Conservation (phyloP, 2,113 vertebrate species). For the Notechis scutatus region DNA sequence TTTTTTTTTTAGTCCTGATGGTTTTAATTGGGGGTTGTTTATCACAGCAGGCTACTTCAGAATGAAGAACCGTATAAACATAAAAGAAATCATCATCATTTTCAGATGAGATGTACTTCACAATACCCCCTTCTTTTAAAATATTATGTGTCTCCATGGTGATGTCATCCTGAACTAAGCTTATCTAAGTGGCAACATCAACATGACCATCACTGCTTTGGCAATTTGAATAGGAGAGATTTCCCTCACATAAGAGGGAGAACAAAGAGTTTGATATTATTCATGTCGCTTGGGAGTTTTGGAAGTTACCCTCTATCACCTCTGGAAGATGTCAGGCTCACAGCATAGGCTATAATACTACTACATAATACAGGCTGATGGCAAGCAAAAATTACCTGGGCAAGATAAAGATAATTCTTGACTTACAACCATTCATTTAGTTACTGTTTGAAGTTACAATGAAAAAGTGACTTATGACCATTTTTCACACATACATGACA, state of each 20-base stretch:
- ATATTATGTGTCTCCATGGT: not conserved
- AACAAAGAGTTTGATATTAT: not conserved
- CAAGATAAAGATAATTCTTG: not conserved
- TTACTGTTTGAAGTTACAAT: not conserved
- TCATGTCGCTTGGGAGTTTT: not conserved
- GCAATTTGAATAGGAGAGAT: not conserved
- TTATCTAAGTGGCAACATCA: not conserved
- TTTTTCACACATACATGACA: not conserved
- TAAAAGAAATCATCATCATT: not conserved
- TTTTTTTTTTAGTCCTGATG: not conserved
- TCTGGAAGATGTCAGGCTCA: not conserved
- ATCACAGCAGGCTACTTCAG: not conserved
- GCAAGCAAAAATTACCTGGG: not conserved
- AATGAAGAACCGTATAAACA: not conserved
- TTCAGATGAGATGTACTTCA: not conserved
- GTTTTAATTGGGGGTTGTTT: not conserved
- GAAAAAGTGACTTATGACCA: not conserved
- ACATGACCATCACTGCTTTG: not conserved
- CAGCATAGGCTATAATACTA: not conserved
- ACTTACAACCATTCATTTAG: not conserved
- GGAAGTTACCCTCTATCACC: not conserved
- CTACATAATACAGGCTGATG: not conserved
- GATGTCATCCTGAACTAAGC: not conserved
- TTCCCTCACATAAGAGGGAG: not conserved
- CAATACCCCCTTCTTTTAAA: not conserved